Conservation (phyloP, 2,888 invertebrate genomes). For the Lepidochrysops patricia region DNA sequence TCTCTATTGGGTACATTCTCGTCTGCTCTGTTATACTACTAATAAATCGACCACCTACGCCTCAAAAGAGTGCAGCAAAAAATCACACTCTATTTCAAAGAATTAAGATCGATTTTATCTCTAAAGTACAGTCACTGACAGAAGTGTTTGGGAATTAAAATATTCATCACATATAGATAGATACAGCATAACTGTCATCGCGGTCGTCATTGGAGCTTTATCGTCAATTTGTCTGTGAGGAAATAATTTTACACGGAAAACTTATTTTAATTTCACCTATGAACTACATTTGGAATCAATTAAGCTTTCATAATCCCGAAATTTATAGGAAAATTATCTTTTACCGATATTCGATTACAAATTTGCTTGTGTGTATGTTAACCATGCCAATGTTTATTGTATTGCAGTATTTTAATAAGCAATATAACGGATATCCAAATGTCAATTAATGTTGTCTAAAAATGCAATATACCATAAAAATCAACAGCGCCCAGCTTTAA, state of each 20-base stretch:
- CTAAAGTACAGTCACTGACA: neutral
- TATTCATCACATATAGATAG: neutral
- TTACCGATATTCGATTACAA: neutral
- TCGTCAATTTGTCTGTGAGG: neutral
- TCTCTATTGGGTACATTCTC: neutral
- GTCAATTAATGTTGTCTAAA: too few species aligned
- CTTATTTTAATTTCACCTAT: neutral
- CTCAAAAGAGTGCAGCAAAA: neutral
- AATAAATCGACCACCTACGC: constrained; percentile 10
- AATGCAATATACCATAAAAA: too few species aligned
- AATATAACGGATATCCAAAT: too few species aligned
- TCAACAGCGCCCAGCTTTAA: too few species aligned
- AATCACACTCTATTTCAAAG: neutral
- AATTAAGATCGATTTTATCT: neutral
- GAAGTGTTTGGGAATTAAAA: neutral
- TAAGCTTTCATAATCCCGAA: neutral
- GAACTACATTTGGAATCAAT: neutral
- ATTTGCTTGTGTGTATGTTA: neutral
- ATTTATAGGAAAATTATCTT: neutral
- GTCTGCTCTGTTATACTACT: neutral
- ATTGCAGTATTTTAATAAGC: too few species aligned
- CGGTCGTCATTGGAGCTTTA: neutral
- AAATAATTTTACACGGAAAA: neutral
- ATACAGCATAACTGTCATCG: neutral
- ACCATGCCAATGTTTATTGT: too few species aligned